Evolutionary conservation across 2,113 vertebrate genomes (phyloP).

Genomic region (Carassius carassius): DNA sequence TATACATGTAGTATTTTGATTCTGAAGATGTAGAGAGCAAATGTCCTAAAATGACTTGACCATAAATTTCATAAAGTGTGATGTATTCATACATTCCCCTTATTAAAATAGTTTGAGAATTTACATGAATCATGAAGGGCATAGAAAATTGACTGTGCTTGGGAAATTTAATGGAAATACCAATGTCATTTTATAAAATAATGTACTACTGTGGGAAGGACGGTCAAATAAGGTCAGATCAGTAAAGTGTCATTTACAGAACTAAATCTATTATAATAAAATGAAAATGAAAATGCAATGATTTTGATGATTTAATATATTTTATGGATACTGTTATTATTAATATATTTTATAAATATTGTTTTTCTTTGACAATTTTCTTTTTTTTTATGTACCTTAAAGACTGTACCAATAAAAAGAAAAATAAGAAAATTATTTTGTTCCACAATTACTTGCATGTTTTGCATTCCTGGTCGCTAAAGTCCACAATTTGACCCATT

Average conservation of each 20-base stretch:
- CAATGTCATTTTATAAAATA: neutral
- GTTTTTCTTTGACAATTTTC: neutral
- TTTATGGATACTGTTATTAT: neutral
- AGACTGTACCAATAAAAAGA: neutral
- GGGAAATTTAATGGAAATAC: too few relatives aligned
- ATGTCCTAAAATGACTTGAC: neutral
- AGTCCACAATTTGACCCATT: neutral
- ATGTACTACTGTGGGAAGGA: neutral
- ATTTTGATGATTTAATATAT: neutral
- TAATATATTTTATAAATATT: neutral
- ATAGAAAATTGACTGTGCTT: too few relatives aligned
- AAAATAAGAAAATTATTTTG: neutral
- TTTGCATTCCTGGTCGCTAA: neutral
- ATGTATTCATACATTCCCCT: too few relatives aligned
- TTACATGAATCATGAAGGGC: too few relatives aligned
- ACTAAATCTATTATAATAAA: neutral
- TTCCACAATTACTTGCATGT: neutral
- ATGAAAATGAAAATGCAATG: neutral
- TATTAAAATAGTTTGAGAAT: too few relatives aligned
- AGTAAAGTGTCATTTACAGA: neutral
- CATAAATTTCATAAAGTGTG: neutral
- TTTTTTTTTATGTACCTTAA: neutral
- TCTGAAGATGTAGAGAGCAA: neutral
- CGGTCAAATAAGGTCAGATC: neutral
- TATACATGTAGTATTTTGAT: neutral